phyloP scores from a whole-genome alignment of 2,113 vertebrate species.

The Sebastes fasciatus region DNA sequence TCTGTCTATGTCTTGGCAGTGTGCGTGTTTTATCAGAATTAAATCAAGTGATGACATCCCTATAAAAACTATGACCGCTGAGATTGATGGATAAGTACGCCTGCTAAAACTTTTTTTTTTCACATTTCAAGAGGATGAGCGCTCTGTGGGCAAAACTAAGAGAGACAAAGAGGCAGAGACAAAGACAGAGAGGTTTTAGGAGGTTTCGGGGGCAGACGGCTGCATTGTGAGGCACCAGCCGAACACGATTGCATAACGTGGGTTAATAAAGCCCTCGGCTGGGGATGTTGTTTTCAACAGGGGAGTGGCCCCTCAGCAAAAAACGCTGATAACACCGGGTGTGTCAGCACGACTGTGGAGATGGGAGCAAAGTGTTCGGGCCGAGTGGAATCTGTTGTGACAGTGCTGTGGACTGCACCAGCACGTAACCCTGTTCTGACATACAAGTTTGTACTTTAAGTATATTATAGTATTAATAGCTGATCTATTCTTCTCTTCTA shows the following conservation, averaged over 20 bases:
- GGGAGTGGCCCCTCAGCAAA: slow-evolving; percentile 64
- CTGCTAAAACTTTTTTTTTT: background rate
- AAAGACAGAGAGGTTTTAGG: slow-evolving; percentile 42
- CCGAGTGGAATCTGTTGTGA: slow-evolving; percentile 63
- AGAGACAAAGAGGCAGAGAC: slow-evolving; percentile 32
- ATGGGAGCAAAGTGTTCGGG: slow-evolving; percentile 35
- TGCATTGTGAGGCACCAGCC: slow-evolving; percentile 57
- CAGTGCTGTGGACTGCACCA: slow-evolving; percentile 45
- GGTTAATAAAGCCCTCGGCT: slow-evolving; percentile 68
- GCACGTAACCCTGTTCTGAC: slow-evolving; percentile 31
- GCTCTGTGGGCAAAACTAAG: background rate
- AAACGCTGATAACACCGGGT: slow-evolving; percentile 73
- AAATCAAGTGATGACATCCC: slow-evolving; percentile 5
- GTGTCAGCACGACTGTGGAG: slow-evolving; percentile 50
- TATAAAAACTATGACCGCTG: background rate
- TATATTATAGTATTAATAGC: background rate
- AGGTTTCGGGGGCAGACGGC: slow-evolving; percentile 52
- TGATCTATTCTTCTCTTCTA: background rate
- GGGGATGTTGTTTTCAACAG: slow-evolving; percentile 60
- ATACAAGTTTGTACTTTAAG: slow-evolving; percentile 9
- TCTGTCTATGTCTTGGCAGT: background rate
- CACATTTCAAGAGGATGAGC: slow-evolving; percentile 11
- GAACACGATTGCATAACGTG: slow-evolving; percentile 61
- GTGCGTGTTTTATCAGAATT: background rate
- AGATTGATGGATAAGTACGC: background rate